phyloP scores from a whole-genome alignment of 2,888 invertebrate species.

The Halocaridina rubra region DNA sequence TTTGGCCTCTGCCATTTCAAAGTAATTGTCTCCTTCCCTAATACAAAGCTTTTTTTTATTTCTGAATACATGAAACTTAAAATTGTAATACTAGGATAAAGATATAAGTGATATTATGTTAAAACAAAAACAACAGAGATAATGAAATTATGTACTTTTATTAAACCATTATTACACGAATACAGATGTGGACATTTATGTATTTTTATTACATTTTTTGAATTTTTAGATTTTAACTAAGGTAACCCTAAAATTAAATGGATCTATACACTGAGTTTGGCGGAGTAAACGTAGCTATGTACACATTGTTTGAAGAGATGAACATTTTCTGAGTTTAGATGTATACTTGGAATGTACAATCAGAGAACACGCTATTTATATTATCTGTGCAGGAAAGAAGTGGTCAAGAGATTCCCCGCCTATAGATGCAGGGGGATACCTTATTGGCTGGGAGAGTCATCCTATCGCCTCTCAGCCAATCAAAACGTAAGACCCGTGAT shows the following conservation, averaged over 20 bases:
- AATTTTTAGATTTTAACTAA: not conserved
- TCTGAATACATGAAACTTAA: too few relatives aligned
- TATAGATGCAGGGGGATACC: too few relatives aligned
- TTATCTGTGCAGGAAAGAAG: too few relatives aligned
- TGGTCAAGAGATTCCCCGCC: too few relatives aligned
- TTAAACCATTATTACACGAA: conserved; percentile 41
- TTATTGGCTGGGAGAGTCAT: too few relatives aligned
- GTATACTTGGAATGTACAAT: conserved; percentile 32
- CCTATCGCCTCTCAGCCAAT: too few relatives aligned
- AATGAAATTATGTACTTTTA: conserved; percentile 42
- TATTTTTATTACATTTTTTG: too few relatives aligned
- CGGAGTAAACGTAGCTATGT: conserved; percentile 1
- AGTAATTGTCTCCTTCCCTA: too few relatives aligned
- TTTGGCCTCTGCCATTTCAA: too few relatives aligned
- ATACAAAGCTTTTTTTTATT: too few relatives aligned
- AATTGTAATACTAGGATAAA: too few relatives aligned
- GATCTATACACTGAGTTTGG: conserved; percentile 16
- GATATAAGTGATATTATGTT: not conserved
- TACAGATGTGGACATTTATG: conserved; percentile 27
- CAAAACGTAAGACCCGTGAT: too few relatives aligned
- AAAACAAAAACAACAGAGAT: not conserved
- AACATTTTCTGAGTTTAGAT: not conserved
- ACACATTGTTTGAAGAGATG: conserved; percentile 22
- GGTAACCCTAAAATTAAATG: not conserved
- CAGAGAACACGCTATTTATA: not conserved